Base-by-base conservation (phyloP, 2,888 invertebrate species). In the Ormyrus thymus region DNA sequence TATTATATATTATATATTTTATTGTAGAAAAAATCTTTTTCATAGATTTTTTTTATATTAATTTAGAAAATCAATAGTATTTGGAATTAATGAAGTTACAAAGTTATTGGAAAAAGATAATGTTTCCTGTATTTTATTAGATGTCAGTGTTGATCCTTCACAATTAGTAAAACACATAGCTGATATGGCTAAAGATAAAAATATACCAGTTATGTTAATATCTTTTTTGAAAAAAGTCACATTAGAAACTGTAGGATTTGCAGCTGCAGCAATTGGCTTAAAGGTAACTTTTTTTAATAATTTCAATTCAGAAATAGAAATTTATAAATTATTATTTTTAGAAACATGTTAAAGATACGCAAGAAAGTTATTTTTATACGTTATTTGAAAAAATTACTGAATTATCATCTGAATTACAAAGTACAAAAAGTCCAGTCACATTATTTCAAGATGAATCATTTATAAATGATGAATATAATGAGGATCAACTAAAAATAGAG, bases 31-130 rank as follows among this genome's bases (percentile, higher is more conserved):
- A 11, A 58, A 59, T 29, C 4, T 29, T 29, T 29, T 29, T 4
- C 29, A 29, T 29, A 29, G 3, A 29, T 72, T 72, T 51, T 29
- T 53, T 50, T 11, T 69, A 53, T 56, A 29, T n/a, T n/a, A 45
- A 61, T 71, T 71, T 64, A 81, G 81, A 10, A 73, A 75, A 15
- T 79, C 59, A 13, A 55, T 89, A 9, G 59, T 86, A 13, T 80
- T 87, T 50, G 90, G 90, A 59, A 83, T 89, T 6, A 90, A 90
- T 81, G 85, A 83, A 46, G 85, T 88, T 10, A 89, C 89, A 51
- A 83, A 87, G 48, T 81, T 85, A n/a, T 76, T 90, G 51, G 90
- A 90, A 73, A 89, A 86, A 55, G 66, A 86, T 5, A 75, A 82
- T 56, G 15, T 86, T 3, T 84, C 85, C 46, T 86, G 85, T 11